Evolutionary conservation across 2,888 invertebrate genomes (phyloP).

Genomic region (Crocallis elinguaria): DNA sequence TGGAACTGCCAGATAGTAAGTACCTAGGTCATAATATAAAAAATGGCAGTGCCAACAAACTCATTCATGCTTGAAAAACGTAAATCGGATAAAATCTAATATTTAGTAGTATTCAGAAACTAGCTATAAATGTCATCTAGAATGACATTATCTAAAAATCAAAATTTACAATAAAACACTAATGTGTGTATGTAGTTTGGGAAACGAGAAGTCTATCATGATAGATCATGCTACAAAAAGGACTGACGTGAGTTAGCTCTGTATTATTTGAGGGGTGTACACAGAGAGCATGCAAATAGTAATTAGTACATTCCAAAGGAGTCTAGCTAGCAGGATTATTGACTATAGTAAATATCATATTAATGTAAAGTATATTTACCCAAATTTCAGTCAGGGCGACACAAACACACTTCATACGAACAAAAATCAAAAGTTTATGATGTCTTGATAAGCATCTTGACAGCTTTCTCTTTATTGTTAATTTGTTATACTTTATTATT

Average conservation of each 20-base stretch:
- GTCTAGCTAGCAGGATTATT: constrained; percentile 74
- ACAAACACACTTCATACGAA: constrained; percentile 76
- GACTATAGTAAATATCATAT: constrained; percentile 69
- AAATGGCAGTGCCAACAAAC: constrained; percentile 23
- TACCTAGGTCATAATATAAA: constrained; percentile 8
- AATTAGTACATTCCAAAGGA: constrained; percentile 81
- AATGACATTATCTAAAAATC: constrained; percentile 52
- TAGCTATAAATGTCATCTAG: constrained; percentile 50
- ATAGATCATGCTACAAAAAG: constrained; percentile 67
- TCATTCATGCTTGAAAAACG: constrained; percentile 59
- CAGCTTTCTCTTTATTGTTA: constrained; percentile 73
- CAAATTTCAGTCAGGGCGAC: constrained; percentile 80
- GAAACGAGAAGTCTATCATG: constrained; percentile 17
- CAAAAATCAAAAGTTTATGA: constrained; percentile 67
- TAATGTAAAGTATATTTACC: constrained; percentile 82
- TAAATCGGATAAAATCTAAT: constrained; percentile 45
- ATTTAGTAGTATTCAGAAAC: constrained; percentile 32
- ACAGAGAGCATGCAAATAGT: constrained; percentile 73
- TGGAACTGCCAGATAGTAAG: constrained; percentile 21
- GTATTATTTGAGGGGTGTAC: constrained; percentile 61
- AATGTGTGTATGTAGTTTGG: constrained; percentile 32
- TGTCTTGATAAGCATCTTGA: constrained; percentile 82
- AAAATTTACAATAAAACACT: constrained; percentile 40
- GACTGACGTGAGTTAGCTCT: constrained; percentile 58
- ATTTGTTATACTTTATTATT: constrained; percentile 7